Evolutionary conservation across 2,113 vertebrate species (phyloP).

Genomic region (Platysternon megacephalum): DNA sequence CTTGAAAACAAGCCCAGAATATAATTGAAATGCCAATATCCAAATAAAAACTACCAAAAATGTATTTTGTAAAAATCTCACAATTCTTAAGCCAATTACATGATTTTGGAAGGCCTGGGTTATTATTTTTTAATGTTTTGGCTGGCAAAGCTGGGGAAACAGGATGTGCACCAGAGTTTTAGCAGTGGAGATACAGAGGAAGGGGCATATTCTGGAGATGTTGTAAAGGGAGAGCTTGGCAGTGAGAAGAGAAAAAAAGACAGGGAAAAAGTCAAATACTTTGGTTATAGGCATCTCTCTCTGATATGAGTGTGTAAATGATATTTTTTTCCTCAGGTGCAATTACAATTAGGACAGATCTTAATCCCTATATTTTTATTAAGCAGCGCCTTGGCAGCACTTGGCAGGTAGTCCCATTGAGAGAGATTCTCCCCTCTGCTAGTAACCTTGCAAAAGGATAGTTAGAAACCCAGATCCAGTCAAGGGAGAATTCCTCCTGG

Average conservation of each 20-base stretch:
- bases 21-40: not conserved
- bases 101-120: not conserved
- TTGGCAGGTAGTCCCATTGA: not conserved
- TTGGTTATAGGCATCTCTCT: not conserved
- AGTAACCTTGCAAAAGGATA: not conserved
- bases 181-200: not conserved
- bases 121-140: not conserved
- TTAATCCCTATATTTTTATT: not conserved
- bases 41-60: not conserved
- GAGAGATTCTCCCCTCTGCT: not conserved
- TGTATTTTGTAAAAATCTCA: not conserved
- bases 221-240: not conserved
- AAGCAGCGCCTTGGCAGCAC: not conserved
- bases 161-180: not conserved
- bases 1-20: not conserved
- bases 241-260: not conserved
- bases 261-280: not conserved
- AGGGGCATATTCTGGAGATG: not conserved
- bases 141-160: not conserved
- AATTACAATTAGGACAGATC: not conserved
- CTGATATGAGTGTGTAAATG: not conserved
- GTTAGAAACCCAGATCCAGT: not conserved
- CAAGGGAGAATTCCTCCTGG: not conserved
- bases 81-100: not conserved
- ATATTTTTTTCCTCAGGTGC: not conserved